phyloP scores from a whole-genome alignment of 2,888 invertebrate genomes.

The Acleris literana region DNA sequence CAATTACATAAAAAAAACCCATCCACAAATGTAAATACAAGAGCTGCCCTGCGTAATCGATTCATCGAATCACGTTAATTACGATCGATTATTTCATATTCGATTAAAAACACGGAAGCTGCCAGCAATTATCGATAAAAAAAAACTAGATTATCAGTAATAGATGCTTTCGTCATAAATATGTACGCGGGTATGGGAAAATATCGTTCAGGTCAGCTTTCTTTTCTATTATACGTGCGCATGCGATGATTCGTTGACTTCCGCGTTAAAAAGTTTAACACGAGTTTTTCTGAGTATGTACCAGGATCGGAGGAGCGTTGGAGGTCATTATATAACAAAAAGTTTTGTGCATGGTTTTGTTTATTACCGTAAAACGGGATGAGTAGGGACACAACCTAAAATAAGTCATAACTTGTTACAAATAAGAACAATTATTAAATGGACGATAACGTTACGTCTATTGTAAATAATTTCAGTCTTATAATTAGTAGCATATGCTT shows the following conservation, averaged over 20 bases:
- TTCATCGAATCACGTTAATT: conserved; percentile 65
- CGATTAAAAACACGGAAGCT: conserved; percentile 70
- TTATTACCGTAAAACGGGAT: too few species aligned
- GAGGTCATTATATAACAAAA: background rate
- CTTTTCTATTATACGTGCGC: conserved; percentile 48
- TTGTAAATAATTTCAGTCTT: too few species aligned
- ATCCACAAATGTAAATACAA: conserved; percentile 30
- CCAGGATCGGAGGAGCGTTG: background rate
- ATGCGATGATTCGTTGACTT: conserved; percentile 22
- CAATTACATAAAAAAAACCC: background rate
- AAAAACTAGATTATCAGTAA: conserved; percentile 70
- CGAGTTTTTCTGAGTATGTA: background rate
- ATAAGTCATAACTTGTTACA: too few species aligned
- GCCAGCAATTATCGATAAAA: conserved; percentile 49
- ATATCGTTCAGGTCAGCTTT: conserved; percentile 64
- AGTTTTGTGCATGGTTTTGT: too few species aligned
- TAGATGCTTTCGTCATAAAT: conserved; percentile 60
- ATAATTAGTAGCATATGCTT: too few species aligned
- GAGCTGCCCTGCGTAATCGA: conserved; percentile 52
- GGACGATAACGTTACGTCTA: too few species aligned
- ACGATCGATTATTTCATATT: conserved; percentile 65
- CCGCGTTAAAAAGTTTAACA: background rate
- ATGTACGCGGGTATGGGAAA: conserved; percentile 68
- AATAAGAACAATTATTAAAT: too few species aligned
- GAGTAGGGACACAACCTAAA: too few species aligned